These are phyloP conservation scores for Tinea trinotella DNA, from an alignment of 2,888 invertebrate species.

Conservation along the genomic window DNA sequence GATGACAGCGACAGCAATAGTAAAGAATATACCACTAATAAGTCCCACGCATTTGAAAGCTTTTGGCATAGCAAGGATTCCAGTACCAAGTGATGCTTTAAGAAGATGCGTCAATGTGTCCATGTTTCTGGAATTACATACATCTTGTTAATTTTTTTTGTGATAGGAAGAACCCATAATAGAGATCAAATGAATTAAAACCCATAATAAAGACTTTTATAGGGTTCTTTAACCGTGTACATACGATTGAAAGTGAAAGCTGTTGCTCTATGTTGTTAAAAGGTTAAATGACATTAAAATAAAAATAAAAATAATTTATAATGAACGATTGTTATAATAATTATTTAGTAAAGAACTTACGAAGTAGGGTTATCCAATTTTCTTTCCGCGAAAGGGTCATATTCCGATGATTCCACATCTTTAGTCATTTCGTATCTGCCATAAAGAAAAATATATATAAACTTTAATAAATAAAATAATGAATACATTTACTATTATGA, in stretches of 20 bases:
- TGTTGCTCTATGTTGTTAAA: too few relatives aligned
- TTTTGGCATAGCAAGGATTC: constrained; percentile 94
- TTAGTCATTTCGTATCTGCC: constrained; percentile 76
- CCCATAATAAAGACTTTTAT: too few relatives aligned
- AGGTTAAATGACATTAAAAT: too few relatives aligned
- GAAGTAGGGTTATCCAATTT: constrained; percentile 83
- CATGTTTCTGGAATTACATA: constrained; percentile 77
- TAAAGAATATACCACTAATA: constrained; percentile 85
- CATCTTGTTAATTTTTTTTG: constrained; percentile 10
- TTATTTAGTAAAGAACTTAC: too few relatives aligned
- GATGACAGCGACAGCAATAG: constrained; percentile 87
- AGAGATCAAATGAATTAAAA: too few relatives aligned
- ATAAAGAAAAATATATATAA: constrained; percentile 15
- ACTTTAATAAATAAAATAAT: not conserved
- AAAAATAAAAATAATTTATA: too few relatives aligned
- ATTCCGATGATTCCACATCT: constrained; percentile 77
- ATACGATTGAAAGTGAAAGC: too few relatives aligned
- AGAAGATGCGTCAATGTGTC: constrained; percentile 94
- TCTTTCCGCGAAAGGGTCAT: constrained; percentile 83
- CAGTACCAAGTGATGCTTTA: constrained; percentile 96
- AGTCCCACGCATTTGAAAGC: constrained; percentile 93
- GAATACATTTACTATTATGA: too few relatives aligned
- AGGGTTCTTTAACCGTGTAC: too few relatives aligned
- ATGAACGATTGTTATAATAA: too few relatives aligned
- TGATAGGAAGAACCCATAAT: too few relatives aligned